A percentile compares a stretch with the other conserved stretches of the same genome.
Conservation (phyloP, 2,797 vertebrate species). For the Echiichthys vipera region DNA sequence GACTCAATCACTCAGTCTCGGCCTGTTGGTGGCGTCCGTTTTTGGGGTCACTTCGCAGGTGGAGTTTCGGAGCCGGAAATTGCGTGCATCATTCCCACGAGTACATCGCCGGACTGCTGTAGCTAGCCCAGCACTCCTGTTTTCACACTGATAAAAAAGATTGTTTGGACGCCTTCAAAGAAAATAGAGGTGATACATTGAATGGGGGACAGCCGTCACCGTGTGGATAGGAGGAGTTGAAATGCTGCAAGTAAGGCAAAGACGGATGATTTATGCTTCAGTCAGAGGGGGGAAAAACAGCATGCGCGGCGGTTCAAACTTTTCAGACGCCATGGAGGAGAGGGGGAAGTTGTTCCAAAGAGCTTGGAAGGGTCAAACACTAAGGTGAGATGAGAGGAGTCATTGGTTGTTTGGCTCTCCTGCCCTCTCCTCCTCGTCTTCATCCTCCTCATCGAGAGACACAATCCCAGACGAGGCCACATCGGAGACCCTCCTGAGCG, state of each 20-base stretch:
- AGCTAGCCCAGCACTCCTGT: constrained; percentile 32
- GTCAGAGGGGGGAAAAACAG: constrained; percentile 37
- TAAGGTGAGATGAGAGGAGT: constrained; percentile 51
- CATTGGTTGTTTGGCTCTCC: constrained; percentile 71
- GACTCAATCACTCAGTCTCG: constrained; percentile 51
- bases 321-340: constrained; percentile 39
- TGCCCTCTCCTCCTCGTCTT: constrained; percentile 76
- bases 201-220: constrained; percentile 42
- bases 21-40: constrained; percentile 37
- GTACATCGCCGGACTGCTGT: constrained; percentile 18
- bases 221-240: constrained; percentile 30
- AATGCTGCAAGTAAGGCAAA: constrained; percentile 76
- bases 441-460: constrained; percentile 92
- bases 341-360: not conserved
- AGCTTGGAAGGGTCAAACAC: constrained; percentile 24
- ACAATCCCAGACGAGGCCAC: constrained; percentile 94
- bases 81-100: constrained; percentile 47
- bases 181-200: constrained; percentile 53
- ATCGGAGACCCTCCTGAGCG: constrained; percentile 89
- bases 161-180: constrained; percentile 85
- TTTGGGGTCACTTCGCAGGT: constrained; percentile 31
- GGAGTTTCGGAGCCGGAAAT: constrained; percentile 26
- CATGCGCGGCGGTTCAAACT: constrained; percentile 44
- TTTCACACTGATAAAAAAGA: constrained; percentile 75
- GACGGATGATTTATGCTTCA: constrained; percentile 61